Conservation (phyloP, 64 coral and sea anemone species). For the Orbicella faveolata region DNA sequence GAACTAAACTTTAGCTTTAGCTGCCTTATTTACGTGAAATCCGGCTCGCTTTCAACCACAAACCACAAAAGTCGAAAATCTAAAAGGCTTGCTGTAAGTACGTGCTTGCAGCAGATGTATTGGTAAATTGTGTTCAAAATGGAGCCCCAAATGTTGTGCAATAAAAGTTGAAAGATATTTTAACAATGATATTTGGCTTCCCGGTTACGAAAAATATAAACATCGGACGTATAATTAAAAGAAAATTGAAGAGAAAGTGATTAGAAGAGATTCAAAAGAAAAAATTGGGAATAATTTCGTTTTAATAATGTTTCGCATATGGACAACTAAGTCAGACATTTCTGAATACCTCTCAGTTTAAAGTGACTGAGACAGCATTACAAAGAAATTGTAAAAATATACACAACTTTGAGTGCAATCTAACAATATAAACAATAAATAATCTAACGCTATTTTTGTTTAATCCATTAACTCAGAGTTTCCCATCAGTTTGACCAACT, state of each 20-base stretch:
- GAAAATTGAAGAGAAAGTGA: no score
- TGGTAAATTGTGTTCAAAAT: no score
- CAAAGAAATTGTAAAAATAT: background rate
- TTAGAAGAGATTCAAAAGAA: no score
- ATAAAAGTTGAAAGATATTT: no score
- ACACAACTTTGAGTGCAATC: background rate
- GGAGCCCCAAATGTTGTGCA: no score
- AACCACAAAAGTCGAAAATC: constrained; percentile 8
- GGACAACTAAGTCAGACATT: background rate
- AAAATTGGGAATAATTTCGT: no score
- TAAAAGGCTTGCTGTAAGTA: background rate
- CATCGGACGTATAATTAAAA: no score
- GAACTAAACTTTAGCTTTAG: background rate
- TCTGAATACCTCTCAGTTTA: background rate
- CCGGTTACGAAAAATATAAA: no score
- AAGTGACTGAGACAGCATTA: background rate
- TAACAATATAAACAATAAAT: background rate
- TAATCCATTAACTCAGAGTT: background rate
- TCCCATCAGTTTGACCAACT: background rate
- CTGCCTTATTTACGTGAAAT: background rate
- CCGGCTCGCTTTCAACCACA: constrained; percentile 46
- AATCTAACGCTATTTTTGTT: background rate
- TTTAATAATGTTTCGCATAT: background rate
- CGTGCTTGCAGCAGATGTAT: no score
- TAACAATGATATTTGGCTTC: no score